phyloP scores from a whole-genome alignment of 2,797 vertebrate species.

The Leptodactylus fallax region DNA sequence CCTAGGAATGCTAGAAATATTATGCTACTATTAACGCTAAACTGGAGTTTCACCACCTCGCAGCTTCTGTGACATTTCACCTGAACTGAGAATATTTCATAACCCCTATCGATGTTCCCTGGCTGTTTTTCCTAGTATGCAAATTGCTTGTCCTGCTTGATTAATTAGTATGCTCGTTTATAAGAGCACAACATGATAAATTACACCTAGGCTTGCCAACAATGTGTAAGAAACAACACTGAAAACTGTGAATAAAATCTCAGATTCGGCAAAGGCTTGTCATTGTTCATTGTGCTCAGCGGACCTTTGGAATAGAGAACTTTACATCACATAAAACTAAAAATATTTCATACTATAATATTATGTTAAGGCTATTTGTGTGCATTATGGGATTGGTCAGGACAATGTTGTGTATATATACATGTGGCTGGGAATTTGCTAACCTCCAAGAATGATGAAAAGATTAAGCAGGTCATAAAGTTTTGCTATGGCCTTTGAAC shows the following conservation, averaged over 20 bases:
- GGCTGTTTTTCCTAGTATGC: constrained; percentile 40
- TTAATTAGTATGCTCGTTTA: constrained; percentile 53
- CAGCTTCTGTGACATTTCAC: constrained; percentile 37
- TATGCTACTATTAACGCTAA: background rate
- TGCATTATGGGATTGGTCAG: background rate
- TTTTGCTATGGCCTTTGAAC: no score
- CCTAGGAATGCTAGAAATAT: background rate
- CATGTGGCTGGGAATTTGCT: background rate
- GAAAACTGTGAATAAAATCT: constrained; percentile 36
- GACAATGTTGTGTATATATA: background rate
- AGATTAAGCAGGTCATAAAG: no score
- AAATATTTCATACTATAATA: background rate
- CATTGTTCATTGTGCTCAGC: constrained; percentile 25
- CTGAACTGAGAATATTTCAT: constrained; percentile 26
- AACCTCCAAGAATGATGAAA: background rate
- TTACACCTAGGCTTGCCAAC: constrained; percentile 56
- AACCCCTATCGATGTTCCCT: background rate
- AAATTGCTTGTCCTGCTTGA: constrained; percentile 59
- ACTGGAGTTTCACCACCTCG: background rate
- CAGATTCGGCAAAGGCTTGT: background rate
- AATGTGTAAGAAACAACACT: constrained; percentile 50
- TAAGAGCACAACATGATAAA: constrained; percentile 60
- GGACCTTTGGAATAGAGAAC: background rate
- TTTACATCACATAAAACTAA: background rate
- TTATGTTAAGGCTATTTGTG: background rate